These are phyloP conservation scores for Drosophila bocki DNA, from an alignment of 1,140 invertebrate species.

Conservation along the genomic window DNA sequence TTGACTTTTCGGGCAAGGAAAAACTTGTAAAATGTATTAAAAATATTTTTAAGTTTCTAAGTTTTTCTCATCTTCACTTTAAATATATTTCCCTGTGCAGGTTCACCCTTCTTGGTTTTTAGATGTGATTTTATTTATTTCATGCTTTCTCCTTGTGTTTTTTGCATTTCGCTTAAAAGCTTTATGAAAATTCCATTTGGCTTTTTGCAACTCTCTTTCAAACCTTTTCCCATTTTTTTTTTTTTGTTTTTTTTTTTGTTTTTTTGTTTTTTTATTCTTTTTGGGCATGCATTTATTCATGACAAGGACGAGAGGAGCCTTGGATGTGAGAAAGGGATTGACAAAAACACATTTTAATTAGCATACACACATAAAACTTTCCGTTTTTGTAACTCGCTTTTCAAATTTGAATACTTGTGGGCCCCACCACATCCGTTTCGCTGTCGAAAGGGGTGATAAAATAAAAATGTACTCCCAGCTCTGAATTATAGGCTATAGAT, in stretches of 20 bases:
- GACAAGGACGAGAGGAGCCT: slow-evolving; percentile 8
- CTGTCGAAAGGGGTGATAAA: background rate
- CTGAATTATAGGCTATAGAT: slow-evolving; percentile 26
- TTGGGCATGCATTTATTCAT: slow-evolving; percentile 52
- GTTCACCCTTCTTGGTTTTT: slow-evolving; percentile 19
- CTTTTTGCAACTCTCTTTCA: slow-evolving; percentile 46
- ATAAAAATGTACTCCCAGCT: slow-evolving; percentile 7
- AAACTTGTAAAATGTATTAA: background rate
- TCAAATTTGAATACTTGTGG: slow-evolving; percentile 46
- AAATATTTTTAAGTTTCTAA: background rate
- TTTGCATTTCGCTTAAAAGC: slow-evolving; percentile 35
- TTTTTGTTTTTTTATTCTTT: slow-evolving; percentile 9
- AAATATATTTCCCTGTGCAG: slow-evolving; percentile 8
- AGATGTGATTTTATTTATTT: slow-evolving; percentile 44
- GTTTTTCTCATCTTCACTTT: background rate
- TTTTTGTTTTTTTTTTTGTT: slow-evolving; percentile 31
- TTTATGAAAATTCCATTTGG: slow-evolving; percentile 59
- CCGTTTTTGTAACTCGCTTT: slow-evolving; percentile 14
- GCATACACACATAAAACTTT: slow-evolving; percentile 50
- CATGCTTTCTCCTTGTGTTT: slow-evolving; percentile 3
- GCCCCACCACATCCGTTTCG: slow-evolving; percentile 8
- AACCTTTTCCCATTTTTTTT: slow-evolving; percentile 29
- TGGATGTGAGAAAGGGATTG: slow-evolving; percentile 25
- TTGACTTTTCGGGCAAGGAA: background rate
- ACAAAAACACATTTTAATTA: slow-evolving; percentile 55